These are phyloP conservation scores for Anas platyrhynchos DNA, from an alignment of 2,113 vertebrate species.

Conservation along the genomic window DNA sequence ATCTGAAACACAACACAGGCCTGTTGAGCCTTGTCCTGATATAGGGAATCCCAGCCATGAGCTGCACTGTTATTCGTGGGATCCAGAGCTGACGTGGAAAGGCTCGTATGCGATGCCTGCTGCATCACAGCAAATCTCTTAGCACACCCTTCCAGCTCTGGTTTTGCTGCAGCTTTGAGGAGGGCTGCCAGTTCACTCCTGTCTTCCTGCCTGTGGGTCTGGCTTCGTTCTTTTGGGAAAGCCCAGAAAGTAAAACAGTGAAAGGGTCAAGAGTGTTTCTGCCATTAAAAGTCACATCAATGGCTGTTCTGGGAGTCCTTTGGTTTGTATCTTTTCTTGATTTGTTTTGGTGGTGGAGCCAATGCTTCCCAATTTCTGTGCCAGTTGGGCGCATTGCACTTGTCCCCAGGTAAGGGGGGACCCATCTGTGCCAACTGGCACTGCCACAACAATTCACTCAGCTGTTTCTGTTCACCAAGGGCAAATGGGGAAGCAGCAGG, in stretches of 20 bases:
- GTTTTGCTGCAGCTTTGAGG: neutral
- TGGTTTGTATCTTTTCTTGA: neutral
- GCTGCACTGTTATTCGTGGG: rapidly evolving
- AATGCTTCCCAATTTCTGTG: neutral
- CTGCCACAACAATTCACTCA: neutral
- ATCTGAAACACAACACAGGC: neutral
- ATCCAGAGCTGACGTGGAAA: neutral
- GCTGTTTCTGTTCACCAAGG: neutral
- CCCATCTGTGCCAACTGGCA: neutral
- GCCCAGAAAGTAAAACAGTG: neutral
- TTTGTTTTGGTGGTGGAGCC: neutral
- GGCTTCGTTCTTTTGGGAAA: neutral
- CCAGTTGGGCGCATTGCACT: too few species aligned
- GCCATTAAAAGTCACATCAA: neutral
- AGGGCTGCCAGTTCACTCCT: neutral
- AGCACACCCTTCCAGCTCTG: neutral
- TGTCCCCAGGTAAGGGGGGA: neutral
- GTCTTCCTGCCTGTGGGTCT: neutral
- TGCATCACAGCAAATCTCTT: neutral
- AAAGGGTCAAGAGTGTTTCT: neutral
- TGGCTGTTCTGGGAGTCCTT: neutral
- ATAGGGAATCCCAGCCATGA: neutral
- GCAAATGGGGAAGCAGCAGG: neutral
- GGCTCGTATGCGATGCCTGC: neutral
- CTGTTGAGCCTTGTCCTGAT: neutral